These are phyloP conservation scores for Sinopyrophorus schimmeli DNA, from an alignment of 2,888 invertebrate genomes.

Conservation along the genomic window DNA sequence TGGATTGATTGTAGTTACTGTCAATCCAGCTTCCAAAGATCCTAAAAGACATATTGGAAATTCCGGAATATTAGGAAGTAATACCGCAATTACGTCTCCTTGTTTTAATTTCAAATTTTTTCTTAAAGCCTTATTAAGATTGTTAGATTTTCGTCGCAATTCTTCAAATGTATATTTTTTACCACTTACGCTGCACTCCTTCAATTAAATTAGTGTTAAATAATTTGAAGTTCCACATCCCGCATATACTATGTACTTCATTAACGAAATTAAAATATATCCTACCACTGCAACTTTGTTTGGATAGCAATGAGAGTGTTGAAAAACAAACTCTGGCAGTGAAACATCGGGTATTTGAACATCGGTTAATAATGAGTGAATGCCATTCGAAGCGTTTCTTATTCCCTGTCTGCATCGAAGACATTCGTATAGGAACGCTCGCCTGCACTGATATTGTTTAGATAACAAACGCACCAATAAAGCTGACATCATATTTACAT, in stretches of 20 bases:
- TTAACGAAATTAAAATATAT: not conserved
- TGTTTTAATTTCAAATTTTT: constrained; percentile 67
- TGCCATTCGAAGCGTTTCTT: constrained; percentile 28
- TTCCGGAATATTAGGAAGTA: constrained; percentile 78
- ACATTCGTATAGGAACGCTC: no score
- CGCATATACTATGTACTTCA: not conserved
- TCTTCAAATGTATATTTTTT: constrained; percentile 73
- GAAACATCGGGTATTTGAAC: constrained; percentile 59
- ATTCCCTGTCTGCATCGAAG: no score
- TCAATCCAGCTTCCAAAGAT: constrained; percentile 68
- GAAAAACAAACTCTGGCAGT: constrained; percentile 62
- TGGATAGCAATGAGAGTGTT: constrained; percentile 58
- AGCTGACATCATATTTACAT: no score
- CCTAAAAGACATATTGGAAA: constrained; percentile 69
- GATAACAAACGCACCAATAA: no score
- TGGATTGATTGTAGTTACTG: constrained; percentile 75
- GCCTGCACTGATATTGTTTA: no score
- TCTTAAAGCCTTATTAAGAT: constrained; percentile 60
- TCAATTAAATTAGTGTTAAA: constrained; percentile 3
- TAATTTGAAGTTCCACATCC: not conserved
- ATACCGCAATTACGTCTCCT: constrained; percentile 70
- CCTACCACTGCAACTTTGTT: constrained; percentile 67
- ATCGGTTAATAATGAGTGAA: constrained; percentile 57
- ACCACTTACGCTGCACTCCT: constrained; percentile 58
- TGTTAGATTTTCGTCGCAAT: constrained; percentile 64